Evolutionary conservation across 2,113 vertebrate genomes (phyloP).

Genomic region (Tupaia tana): DNA sequence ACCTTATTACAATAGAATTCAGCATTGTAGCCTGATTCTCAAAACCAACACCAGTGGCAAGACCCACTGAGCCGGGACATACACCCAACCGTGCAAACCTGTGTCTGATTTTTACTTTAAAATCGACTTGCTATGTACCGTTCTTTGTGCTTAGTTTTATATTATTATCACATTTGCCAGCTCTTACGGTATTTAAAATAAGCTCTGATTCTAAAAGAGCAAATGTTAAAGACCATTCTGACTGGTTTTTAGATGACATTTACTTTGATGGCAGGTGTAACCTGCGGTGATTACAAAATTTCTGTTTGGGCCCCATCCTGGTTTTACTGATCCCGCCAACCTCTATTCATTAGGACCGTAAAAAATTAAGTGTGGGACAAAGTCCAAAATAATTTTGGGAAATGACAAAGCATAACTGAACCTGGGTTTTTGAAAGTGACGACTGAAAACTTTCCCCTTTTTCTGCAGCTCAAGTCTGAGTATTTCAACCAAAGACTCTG

Average conservation of each 20-base stretch:
- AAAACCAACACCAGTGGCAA: constrained; percentile 2
- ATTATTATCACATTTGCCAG: neutral
- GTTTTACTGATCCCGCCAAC: neutral
- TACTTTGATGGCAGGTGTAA: neutral
- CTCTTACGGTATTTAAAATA: constrained; percentile 9
- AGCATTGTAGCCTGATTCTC: neutral
- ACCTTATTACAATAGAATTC: constrained; percentile 48
- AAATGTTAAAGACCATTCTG: constrained; percentile 7
- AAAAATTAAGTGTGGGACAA: neutral
- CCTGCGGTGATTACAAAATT: neutral
- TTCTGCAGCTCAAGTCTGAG: neutral
- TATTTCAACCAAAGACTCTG: neutral
- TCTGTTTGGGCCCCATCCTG: neutral
- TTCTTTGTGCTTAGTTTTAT: constrained; percentile 14
- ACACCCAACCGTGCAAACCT: neutral
- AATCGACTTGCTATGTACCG: fast-evolving
- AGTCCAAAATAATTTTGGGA: neutral
- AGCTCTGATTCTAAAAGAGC: constrained; percentile 10
- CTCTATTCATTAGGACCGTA: neutral
- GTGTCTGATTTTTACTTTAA: neutral
- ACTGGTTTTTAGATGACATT: constrained; percentile 26
- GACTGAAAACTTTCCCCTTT: constrained; percentile 1
- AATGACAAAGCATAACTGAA: neutral
- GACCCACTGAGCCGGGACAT: constrained; percentile 25
- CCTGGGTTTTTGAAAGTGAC: neutral